Evolutionary conservation across 1,140 invertebrate genomes (phyloP).

Genomic region (Stegodyphus dumicola): DNA sequence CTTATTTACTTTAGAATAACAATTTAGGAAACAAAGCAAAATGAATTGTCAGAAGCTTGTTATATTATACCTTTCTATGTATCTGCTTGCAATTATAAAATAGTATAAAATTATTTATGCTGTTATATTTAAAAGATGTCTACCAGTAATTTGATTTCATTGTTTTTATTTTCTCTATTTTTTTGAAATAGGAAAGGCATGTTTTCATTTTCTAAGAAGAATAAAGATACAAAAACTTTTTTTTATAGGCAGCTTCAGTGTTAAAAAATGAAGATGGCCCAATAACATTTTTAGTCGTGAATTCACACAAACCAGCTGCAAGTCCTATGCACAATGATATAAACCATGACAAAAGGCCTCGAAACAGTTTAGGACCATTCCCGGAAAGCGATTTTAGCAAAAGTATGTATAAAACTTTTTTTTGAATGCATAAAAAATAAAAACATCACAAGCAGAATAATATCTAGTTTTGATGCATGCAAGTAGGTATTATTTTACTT

Average conservation of each 20-base stretch:
- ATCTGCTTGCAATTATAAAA: no score
- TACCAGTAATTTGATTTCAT: background rate
- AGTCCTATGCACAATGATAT: constrained; percentile 59
- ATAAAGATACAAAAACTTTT: background rate
- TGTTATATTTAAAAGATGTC: no score
- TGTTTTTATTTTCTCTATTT: background rate
- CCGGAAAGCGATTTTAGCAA: constrained; percentile 32
- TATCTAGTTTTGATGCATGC: no score
- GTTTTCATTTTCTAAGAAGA: background rate
- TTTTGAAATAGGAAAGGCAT: background rate
- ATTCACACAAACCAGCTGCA: constrained; percentile 77
- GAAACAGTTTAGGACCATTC: constrained; percentile 37
- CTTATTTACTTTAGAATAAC: no score
- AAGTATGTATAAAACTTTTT: background rate
- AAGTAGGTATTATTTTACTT: no score
- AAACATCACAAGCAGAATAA: no score
- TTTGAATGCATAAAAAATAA: background rate
- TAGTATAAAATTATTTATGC: no score
- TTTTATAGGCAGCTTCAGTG: constrained; percentile 80
- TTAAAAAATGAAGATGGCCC: constrained; percentile 89
- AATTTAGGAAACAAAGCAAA: no score
- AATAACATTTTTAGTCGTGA: constrained; percentile 85
- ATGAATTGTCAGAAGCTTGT: no score
- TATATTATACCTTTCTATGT: no score
- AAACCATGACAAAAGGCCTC: constrained; percentile 36